Evolutionary conservation across 2,113 vertebrate species (phyloP).

Genomic region (Eretmochelys imbricata): DNA sequence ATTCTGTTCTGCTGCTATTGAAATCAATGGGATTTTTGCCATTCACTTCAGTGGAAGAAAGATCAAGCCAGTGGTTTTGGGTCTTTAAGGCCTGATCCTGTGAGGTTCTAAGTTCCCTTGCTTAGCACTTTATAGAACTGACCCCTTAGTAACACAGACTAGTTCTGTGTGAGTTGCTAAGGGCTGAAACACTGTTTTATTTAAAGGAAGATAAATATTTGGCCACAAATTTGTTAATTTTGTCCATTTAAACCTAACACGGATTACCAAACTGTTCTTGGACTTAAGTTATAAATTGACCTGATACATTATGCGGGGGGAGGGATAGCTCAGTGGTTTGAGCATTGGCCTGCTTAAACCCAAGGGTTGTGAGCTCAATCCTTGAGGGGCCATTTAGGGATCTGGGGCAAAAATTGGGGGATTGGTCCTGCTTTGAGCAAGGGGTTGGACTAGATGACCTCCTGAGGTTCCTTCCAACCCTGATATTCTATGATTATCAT

Average conservation of each 20-base stretch:
- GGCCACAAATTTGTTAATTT: background rate
- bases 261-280: background rate
- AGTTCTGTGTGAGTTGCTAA: background rate
- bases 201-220: background rate
- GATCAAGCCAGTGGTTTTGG: background rate
- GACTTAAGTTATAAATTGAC: slow-evolving; percentile 14
- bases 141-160: background rate
- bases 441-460: too few species aligned
- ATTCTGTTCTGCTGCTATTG: background rate
- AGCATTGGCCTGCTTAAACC: too few species aligned
- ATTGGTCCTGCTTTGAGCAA: too few species aligned
- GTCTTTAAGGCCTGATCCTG: background rate
- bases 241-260: slow-evolving; percentile 2
- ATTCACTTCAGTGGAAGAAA: background rate
- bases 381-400: too few species aligned
- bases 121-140: background rate
- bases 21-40: background rate
- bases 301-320: background rate
- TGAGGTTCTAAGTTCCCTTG: background rate
- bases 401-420: too few species aligned
- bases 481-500: background rate
- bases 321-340: too few species aligned
- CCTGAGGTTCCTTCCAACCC: too few species aligned
- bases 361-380: too few species aligned
- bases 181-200: background rate